A percentile compares a stretch with the other conserved stretches of the same genome.
phyloP scores from a whole-genome alignment of 2,888 invertebrate species.

The Exocentrus adspersus region DNA sequence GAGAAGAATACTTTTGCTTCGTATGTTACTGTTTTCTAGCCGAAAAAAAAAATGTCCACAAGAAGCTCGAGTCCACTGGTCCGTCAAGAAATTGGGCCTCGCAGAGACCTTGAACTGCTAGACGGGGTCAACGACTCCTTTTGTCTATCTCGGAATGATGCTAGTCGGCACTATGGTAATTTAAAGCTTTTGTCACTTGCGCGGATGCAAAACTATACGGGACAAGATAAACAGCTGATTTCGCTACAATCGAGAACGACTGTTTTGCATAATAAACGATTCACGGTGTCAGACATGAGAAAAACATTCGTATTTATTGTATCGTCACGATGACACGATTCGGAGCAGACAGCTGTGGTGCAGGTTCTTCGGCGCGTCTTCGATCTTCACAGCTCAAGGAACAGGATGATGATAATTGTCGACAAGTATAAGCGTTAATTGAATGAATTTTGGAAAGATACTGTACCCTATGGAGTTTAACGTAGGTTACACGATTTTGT shows the following conservation, averaged over 20 bases:
- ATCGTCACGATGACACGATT: not conserved
- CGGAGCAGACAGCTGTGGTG: not conserved
- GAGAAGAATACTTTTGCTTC: too few relatives aligned
- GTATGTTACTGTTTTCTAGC: too few relatives aligned
- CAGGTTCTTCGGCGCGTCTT: too few relatives aligned
- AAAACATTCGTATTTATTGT: not conserved
- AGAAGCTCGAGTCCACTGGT: too few relatives aligned
- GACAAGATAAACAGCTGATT: constrained; percentile 9
- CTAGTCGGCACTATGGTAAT: not conserved
- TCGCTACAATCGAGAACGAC: not conserved
- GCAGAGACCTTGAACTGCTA: not conserved
- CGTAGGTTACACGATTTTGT: too few relatives aligned
- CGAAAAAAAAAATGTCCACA: not conserved
- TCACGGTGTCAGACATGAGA: not conserved
- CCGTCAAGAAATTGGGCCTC: not conserved
- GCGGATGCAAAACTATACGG: constrained; percentile 1
- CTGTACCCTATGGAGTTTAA: too few relatives aligned
- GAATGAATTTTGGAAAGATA: too few relatives aligned
- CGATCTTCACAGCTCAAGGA: too few relatives aligned
- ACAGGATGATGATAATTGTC: too few relatives aligned
- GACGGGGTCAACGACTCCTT: not conserved
- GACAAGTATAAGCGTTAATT: too few relatives aligned
- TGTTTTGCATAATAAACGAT: not conserved
- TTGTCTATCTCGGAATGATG: constrained; percentile 6
- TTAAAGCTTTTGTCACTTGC: not conserved